Base-by-base conservation (phyloP, 2,888 invertebrate genomes). In the Epinotia nisella region DNA sequence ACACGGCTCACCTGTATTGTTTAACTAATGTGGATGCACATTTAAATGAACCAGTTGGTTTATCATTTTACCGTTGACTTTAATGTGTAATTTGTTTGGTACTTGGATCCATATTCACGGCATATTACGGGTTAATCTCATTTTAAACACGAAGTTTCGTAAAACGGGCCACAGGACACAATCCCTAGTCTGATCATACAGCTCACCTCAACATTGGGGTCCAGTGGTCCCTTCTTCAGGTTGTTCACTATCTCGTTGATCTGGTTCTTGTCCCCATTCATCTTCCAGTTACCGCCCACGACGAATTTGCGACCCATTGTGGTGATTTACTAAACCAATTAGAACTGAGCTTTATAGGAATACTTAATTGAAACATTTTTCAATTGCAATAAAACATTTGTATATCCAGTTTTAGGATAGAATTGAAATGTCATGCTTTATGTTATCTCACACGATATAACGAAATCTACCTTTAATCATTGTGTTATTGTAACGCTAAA, bases 271-370 rank as follows among this genome's bases (percentile, higher is more conserved):
- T 95, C 96, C 60, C 99, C 99, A 88, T 99, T 99, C 99, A 99
- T 98, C 94, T 99, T 99, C 99, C 99, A 99, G 94, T 99, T 99
- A 70, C 99, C 99, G 80, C 99, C 99, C 85, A 99, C 99, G 86
- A 99, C 98, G 92, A 99, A 99, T 95, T 97, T 98, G 81, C 99
- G 96, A 74, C 93, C 92, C 96, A 97, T 96, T 82, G 94, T 78
- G 73, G 24, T 59, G 60, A 74, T 76, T 75, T 74, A 65, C 66
- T 65, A 77, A 76, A 72, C 39, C 56, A 35, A 66, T 11, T 65
- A 70, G 55, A 61, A 56, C 13, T 2, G n/a, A 29, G 29, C 5
- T 29, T n/a, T 24, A 29, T n/a, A n/a, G 2, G 56, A 17, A 19
- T 19, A 24, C 1, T 24, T 24, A 19, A 19, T 19, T 53, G 51